phyloP scores from a whole-genome alignment of 2,113 vertebrate genomes.

The Pseudopipra pipra region DNA sequence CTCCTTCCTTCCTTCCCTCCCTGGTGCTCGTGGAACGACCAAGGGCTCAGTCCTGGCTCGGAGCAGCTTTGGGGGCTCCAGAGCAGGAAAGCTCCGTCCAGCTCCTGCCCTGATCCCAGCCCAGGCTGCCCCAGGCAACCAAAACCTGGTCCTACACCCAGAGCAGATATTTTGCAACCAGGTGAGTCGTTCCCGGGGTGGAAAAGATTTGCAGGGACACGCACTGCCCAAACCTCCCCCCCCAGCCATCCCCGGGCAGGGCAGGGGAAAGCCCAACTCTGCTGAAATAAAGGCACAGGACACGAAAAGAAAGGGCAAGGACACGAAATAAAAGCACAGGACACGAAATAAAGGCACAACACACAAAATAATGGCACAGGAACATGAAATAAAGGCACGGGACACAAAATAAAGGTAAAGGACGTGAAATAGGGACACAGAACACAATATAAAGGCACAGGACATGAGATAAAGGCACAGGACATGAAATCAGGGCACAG shows the following conservation, averaged over 20 bases:
- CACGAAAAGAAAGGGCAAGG: rapidly evolving
- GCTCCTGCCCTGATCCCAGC: neutral
- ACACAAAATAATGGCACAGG: no score
- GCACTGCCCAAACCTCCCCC: neutral
- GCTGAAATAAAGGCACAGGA: neutral
- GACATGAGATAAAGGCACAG: no score
- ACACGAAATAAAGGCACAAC: no score
- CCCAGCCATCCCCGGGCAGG: neutral
- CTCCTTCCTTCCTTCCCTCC: neutral
- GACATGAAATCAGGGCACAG: no score
- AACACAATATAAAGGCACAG: no score
- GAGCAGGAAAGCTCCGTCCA: neutral
- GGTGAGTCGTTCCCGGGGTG: neutral
- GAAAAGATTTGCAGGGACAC: neutral
- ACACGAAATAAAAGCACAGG: no score
- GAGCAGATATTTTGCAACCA: neutral
- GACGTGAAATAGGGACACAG: no score
- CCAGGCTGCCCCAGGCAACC: neutral
- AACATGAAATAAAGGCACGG: no score
- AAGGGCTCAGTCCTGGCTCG: rapidly evolving
- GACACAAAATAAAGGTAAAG: no score
- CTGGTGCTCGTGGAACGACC: rapidly evolving
- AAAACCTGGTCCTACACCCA: rapidly evolving
- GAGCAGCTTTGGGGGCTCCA: neutral
- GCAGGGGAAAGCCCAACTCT: neutral